Conservation (phyloP, 2,797 vertebrate genomes). For the Gila robusta region DNA sequence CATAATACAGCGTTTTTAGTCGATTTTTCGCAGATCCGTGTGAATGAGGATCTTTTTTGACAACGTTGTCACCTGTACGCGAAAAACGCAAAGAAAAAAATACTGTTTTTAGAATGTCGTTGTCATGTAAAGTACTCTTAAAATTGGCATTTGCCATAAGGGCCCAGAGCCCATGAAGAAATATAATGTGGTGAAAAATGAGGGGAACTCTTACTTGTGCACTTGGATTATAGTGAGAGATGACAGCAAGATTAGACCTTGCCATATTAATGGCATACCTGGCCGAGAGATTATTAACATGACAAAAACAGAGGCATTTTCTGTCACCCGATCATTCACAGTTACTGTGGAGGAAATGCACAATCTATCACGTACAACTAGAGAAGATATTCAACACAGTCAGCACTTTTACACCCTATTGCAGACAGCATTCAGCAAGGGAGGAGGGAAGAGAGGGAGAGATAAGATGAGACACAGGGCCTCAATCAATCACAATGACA, state of each 20-base stretch:
- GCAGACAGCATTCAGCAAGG: background rate
- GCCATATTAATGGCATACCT: conserved; percentile 39
- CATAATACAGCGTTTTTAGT: no score
- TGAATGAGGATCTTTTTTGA: no score
- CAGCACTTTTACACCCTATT: conserved; percentile 55
- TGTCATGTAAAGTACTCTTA: background rate
- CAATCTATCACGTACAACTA: conserved; percentile 51
- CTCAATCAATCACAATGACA: conserved; percentile 48
- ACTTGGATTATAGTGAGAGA: conserved; percentile 44
- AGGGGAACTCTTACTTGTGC: background rate
- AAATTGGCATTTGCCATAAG: background rate
- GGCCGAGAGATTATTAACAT: conserved; percentile 57
- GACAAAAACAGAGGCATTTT: conserved; percentile 54
- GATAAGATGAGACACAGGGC: conserved; percentile 8
- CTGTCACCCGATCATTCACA: conserved; percentile 54
- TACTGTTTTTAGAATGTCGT: no score
- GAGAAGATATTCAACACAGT: conserved; percentile 15
- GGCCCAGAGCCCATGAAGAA: background rate
- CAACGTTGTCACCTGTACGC: no score
- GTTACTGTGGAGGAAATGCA: conserved; percentile 33
- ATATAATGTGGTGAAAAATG: background rate
- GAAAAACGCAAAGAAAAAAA: no score
- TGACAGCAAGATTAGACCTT: conserved; percentile 48
- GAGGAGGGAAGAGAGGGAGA: conserved; percentile 15
- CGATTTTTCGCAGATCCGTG: no score